Percentiles rank a stretch among this genome's conserved stretches.
Conservation (phyloP, 1,140 invertebrate genomes). For the Drosophila tristis region DNA sequence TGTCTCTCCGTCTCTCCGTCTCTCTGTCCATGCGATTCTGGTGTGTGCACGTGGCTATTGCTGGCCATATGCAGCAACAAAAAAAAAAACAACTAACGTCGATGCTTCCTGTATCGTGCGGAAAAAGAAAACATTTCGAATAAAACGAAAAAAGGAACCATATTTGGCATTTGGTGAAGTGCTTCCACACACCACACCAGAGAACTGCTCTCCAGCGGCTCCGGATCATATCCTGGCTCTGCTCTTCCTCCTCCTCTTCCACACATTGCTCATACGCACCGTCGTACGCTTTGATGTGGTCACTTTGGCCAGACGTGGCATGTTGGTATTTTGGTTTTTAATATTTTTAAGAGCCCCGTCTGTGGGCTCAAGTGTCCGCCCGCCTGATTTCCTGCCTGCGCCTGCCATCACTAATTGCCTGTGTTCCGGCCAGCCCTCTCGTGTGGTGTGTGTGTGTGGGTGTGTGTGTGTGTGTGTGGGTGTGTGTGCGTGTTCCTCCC, state of each 20-base stretch:
- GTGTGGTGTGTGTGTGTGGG: not conserved
- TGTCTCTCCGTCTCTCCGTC: no score
- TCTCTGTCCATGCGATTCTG: slow-evolving; percentile 14
- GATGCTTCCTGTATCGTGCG: slow-evolving; percentile 11
- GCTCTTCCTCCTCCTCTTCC: not conserved
- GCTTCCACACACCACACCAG: slow-evolving; percentile 9
- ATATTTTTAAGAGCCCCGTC: slow-evolving; percentile 64
- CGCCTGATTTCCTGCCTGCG: slow-evolving; percentile 5
- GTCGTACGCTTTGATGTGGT: slow-evolving; percentile 65
- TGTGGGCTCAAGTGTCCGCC: slow-evolving; percentile 23
- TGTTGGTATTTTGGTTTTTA: slow-evolving; percentile 56
- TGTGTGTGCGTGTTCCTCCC: not conserved
- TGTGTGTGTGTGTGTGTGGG: not conserved
- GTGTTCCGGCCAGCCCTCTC: not conserved
- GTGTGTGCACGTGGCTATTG: slow-evolving; percentile 14
- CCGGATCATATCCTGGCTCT: not conserved
- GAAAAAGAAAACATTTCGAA: slow-evolving; percentile 28
- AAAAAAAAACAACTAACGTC: slow-evolving; percentile 41
- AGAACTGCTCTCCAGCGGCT: no score
- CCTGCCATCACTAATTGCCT: slow-evolving; percentile 54
- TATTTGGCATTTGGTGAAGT: slow-evolving; percentile 57
- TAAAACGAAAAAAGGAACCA: slow-evolving; percentile 29
- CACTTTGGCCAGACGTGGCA: slow-evolving; percentile 50
- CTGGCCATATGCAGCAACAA: slow-evolving; percentile 36
- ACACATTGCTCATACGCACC: slow-evolving; percentile 71